Evolutionary conservation across 2,888 invertebrate genomes (phyloP), one percentile per base, ranked within the genome.

Genomic region (Patella pellucida): DNA sequence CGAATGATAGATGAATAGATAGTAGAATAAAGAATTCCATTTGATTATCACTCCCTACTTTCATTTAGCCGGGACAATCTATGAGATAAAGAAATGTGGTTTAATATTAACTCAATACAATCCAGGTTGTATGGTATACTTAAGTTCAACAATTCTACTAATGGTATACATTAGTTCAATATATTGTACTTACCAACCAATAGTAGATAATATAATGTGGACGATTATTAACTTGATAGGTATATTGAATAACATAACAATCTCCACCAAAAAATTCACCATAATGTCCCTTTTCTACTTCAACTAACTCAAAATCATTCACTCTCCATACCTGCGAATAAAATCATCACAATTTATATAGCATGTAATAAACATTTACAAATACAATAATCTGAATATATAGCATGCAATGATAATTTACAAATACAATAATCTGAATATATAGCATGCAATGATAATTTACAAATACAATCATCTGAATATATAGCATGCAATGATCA

Each of bases 191-290:
- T 76, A 89, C 95, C 93, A 95, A 93, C 96, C 95, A 95, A 91
- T 94, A 95, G 91, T 95, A 95, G 27, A 95, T 92, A 79, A 95
- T 92, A 87, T 94, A 93, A 83, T 93, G 93, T 85, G 94, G 94
- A 23, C 84, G 78, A 71, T 92, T 92, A 27, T 93, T 93, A 79
- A 93, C 93, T 82, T 93, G 93, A 91, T 96, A 96, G 41, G 94
- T 94, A 91, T 98, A 98, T 72, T 95, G 93, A 81, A 96, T 93
- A 78, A 97, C 93, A 91, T 96, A 97, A 90, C 95, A 95, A 91
- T 96, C 95, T 14, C 94, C 94, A 79, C 94, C 94, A 91, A 94
- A 96, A 91, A 97, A 96, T 78, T 93, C 93, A 9, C 95, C 95
- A 78, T 94, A 93, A 84, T 94, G 93, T 70, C 94, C 93, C 73